Base-by-base conservation (phyloP, 2,888 invertebrate genomes). In the Anaspis maculata region DNA sequence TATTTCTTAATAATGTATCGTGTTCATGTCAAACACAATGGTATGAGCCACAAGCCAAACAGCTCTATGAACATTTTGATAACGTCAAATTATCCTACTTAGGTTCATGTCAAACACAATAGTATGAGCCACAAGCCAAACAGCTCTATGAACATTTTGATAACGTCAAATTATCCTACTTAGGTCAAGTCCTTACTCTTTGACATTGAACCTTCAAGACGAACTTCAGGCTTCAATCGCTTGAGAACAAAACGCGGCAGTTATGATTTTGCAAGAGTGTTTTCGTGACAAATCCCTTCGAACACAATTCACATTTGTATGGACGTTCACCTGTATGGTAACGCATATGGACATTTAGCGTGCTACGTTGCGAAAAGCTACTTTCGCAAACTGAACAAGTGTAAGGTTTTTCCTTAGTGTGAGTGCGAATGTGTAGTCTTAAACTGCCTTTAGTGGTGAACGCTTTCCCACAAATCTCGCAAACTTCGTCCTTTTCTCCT, bases 331-430 rank as follows among this genome's bases (percentile, higher is more conserved):
- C 34, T 1, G 34, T 28, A 34, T 34, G 34, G 3, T 11, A 13
- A 2, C 34, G n/a, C 19, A 21, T 22, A 36, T 39, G 44, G 68
- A 71, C 68, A 3, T 67, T 69, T 4, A 72, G 50, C 1, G 68
- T 66, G 3, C 69, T 66, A n/a, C 66, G 59, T 44, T 71, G 71
- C 1, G 69, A 66, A 48, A n/a, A 73, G 54, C 66, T 64, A 41
- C 72, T 73, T 0, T 45, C 35, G 32, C 68, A 68, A 2, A 57
- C 37, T n/a, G 56, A 57, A 30, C 69, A 70, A 5, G 37, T 35
- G 26, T 42, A 48, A 10, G 53, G 54, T 26, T 51, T 56, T 32
- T 58, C 59, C 2, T 53, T 54, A 1, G 51, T 56, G 29, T 56
- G 56, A 4, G 44, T 49, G 35, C 51, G 51, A 6, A 52, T 42